Evolutionary conservation across 2,797 vertebrate genomes (phyloP), one percentile per base, ranked within the genome.

Genomic region (Otolemur crassicaudatus): DNA sequence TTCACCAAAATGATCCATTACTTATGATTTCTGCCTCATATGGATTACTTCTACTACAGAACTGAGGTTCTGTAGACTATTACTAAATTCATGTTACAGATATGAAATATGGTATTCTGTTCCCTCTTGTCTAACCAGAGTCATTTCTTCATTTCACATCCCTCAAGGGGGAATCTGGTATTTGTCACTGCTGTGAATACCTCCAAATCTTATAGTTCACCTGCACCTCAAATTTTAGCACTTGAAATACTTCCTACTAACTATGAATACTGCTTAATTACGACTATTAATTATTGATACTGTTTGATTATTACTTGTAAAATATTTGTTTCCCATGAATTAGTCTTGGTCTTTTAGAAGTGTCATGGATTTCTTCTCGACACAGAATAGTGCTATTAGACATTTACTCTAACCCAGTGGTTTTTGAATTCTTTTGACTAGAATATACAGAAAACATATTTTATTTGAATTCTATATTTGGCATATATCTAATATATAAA

Each of bases 1-100:
- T 95, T 94, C 40, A 94, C 90, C 22, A 89, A 80, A 94, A 93
- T n/a, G 60, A 75, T 75, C 19, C 56, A 79, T 53, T 67, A 60
- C 29, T 94, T 14, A 89, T 86, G 37, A 91, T 90, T 94, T 95
- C 5, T 95, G 31, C 49, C 23, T 34, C 25, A 73, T 12, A 80
- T 1, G 70, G 37, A 13, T 58, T 77, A 96, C 60, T 91, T 83
- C 3, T 72, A 86, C 16, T 53, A 46, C 3, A 4, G 58, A 69
- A 49, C 92, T 43, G 58, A 94, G 20, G 65, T 85, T 95, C 53
- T 67, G 25, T 37, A 76, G 37, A 92, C 20, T 67, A 65, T 10
- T 49, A 53, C 3, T 90, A 67, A 94, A 61, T 77, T 96, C 34
- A 27, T 40, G 23, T 81, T 90, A 34, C 1, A 95, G 83, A 97